Evolutionary conservation across 2,888 invertebrate genomes (phyloP), one percentile per base, ranked within the genome.

Genomic region (Acheta domesticus): DNA sequence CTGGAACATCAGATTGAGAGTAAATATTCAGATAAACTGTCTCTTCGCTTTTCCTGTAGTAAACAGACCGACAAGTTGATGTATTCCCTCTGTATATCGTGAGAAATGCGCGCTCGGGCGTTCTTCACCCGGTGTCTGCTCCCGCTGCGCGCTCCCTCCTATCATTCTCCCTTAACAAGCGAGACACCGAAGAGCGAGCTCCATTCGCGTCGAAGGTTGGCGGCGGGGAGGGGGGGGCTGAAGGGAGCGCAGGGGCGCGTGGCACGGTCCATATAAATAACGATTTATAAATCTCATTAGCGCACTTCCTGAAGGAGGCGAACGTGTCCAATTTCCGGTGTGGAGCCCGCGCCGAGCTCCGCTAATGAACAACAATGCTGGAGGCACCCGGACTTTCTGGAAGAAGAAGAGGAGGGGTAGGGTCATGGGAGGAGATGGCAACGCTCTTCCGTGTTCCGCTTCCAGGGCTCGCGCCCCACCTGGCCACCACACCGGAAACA

Each of bases 231-330:
- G 36, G 36, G 0, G 36, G 36, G 8, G 8, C 36, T 36, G 36
- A 36, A 5, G 4, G 8, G 8, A 36, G 36, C 36, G 36, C 36
- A 36, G 36, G 36, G 36, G 36, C 62, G 62, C 62, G n/a, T 62
- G 16, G n/a, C 14, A 12, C 16, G n/a, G 62, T 62, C n/a, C 14
- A 19, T 62, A 62, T 62, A 62, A 62, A 62, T 62, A 62, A 62
- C 62, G 62, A 62, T 62, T 62, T 62, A 62, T 62, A 62, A 62
- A 62, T 62, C 62, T 62, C 62, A 62, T 62, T 62, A 62, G 62
- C 62, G 62, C 62, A 62, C 62, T 62, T 62, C 62, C 62, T 62
- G 62, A 62, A 62, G 62, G 62, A 62, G 62, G 62, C 62, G 62
- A 62, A 62, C 62, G 62, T 62, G 62, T 62, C 62, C 62, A 62